Evolutionary conservation across 2,888 invertebrate genomes (phyloP), one percentile per base, ranked within the genome.

Genomic region (Athalia rosae): DNA sequence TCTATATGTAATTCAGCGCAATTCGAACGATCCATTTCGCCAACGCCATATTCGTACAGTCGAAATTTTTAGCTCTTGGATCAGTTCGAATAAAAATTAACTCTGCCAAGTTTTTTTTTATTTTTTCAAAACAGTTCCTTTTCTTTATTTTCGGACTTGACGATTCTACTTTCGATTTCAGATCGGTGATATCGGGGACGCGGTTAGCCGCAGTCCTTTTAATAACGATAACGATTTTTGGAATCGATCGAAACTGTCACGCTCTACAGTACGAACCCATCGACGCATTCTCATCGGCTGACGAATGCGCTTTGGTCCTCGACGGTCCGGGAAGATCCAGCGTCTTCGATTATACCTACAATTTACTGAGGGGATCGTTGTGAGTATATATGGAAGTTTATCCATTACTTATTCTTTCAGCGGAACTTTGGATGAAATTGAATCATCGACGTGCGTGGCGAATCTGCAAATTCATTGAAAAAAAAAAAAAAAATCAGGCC

Each of bases 311-410:
- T 6, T 91, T 97, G 63, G 91, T 96, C 84, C 91, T 97, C 80
- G 92, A 93, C 80, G 95, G 96, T 9, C 95, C 95, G 0, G 95
- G 95, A 77, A 93, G 95, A 84, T 95, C 95, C 81, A 96, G 95
- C 78, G 93, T 94, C 13, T 97, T 95, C 86, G 97, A 97, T 90
- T 96, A 96, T 90, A 95, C 95, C 86, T 93, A 95, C 84, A 97
- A 97, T 91, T 92, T 97, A 79, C 93, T 97, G 69, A 93, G 96
- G 84, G 95, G 96, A 82, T 93, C 93, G 84, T 92, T 94, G 96
- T 96, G 91, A 95, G 96, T 95, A 90, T n/a, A n/a, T n/a, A n/a
- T 80, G 64, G 13, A 15, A 76, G 43, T 63, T 67, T 53, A 53
- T 50, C 11, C 6, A 11, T 53, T 53, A 4, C 9, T 6, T 50